Conservation (phyloP, 1,140 invertebrate species). For the Diprion similis region DNA sequence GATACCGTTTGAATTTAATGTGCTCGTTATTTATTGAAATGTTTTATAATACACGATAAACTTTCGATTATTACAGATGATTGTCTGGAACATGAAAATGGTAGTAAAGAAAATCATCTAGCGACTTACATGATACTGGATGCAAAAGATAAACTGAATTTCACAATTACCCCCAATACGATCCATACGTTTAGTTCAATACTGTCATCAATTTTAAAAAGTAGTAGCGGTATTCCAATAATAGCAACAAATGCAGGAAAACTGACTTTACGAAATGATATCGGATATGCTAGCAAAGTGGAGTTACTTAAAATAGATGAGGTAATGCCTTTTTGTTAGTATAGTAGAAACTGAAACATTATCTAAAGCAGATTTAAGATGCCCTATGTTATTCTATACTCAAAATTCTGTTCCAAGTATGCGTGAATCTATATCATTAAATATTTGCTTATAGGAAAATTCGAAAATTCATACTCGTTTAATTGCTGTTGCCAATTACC, state of each 20-base stretch:
- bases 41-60: conserved; percentile 13
- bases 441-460: conserved; percentile 33
- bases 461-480: conserved; percentile 36
- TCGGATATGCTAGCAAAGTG: conserved; percentile 50
- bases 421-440: background rate
- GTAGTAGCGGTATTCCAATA: conserved; percentile 47
- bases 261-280: conserved; percentile 47
- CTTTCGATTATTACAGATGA: conserved; percentile 36
- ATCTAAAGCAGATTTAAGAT: background rate
- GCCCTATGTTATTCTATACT: background rate
- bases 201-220: conserved; percentile 60
- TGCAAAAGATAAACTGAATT: conserved; percentile 70
- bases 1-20: conserved; percentile 4
- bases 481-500: conserved; percentile 41
- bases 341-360: background rate
- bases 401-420: background rate
- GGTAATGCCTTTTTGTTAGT: conserved; percentile 25
- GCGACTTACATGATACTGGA: conserved; percentile 75
- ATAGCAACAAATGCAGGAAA: conserved; percentile 45
- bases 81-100: conserved; percentile 59
- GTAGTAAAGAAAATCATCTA: conserved; percentile 52
- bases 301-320: conserved; percentile 46
- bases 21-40: conserved; percentile 10
- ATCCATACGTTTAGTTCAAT: conserved; percentile 66
- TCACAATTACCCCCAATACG: conserved; percentile 71